Evolutionary conservation across 2,888 invertebrate genomes (phyloP), one percentile per base, ranked within the genome.

Genomic region (Yponomeuta plumbellus): DNA sequence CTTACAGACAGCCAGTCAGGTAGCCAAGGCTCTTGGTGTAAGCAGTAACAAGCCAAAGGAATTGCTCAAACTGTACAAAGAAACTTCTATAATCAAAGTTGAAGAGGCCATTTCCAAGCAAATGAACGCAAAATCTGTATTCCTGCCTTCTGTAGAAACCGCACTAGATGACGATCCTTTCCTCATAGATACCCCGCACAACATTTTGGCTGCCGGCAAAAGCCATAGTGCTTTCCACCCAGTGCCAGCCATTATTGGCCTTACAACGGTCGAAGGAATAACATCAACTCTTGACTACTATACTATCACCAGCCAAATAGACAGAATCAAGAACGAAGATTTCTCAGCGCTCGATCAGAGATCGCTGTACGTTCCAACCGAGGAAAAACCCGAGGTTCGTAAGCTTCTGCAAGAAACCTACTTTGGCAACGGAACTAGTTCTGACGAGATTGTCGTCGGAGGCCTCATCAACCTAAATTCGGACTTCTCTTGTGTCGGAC

Each of bases 211-310:
- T 6, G 73, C 74, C 2, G 76, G 74, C 8, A 78, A 83, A 44
- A 71, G 74, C 1, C 77, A 79, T 1, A 73, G 74, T 1, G 67
- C 69, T 1, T 84, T 85, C 44, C 77, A 88, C 22, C 81, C 87
- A 0, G 89, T 92, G 8, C 93, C 93, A 0, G 75, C 87, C 0
- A 84, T 93, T 4, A 82, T 92, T 70, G 93, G 93, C 0, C 76
- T 92, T 0, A 92, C 90, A 65, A 92, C 92, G 0, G 91, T 89
- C 0, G 93, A 93, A 77, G 93, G 93, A 0, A 70, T 93, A 0
- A 83, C 88, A 0, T 83, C 85, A 63, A 90, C 86, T 68, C 74
- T 88, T 23, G 87, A 89, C 66, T 86, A 85, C 66, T 77, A 84
- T 52, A 86, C 88, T 0, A 81, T 88, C 0, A 86, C 85, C 0